These are phyloP conservation scores for Phyllopteryx taeniolatus DNA, from an alignment of 2,113 vertebrate species.

Conservation along the genomic window DNA sequence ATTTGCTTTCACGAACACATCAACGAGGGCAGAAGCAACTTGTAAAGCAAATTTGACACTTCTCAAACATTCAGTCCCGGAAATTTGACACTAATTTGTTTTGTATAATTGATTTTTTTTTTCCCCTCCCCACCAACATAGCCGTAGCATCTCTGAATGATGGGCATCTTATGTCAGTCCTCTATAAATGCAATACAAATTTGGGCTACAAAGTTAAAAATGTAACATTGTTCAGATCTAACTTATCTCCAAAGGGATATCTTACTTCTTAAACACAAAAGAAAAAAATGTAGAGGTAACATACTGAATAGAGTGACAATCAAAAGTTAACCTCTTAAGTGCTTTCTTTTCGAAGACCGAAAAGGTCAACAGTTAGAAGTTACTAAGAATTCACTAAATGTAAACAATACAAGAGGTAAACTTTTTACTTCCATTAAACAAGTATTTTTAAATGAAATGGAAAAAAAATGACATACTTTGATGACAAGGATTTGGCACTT, in stretches of 20 bases:
- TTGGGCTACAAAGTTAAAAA: constrained; percentile 33
- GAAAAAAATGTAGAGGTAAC: constrained; percentile 53
- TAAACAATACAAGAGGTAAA: constrained; percentile 97
- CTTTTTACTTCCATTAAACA: constrained; percentile 81
- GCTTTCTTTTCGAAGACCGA: constrained; percentile 57
- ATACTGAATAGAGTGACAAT: constrained; percentile 58
- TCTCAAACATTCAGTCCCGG: constrained; percentile 61
- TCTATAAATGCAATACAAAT: constrained; percentile 5
- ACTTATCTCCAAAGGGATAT: constrained; percentile 27
- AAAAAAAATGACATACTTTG: constrained; percentile 95
- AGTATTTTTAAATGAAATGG: constrained; percentile 70
- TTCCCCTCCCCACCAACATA: constrained; percentile 5
- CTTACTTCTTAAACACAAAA: constrained; percentile 23
- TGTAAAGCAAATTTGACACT: constrained; percentile 31
- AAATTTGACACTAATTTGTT: constrained; percentile 44
- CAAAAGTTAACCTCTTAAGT: constrained; percentile 53
- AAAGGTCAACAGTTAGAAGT: constrained; percentile 61
- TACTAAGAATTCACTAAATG: constrained; percentile 83
- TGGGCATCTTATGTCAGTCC: not conserved
- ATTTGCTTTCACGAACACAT: constrained; percentile 46
- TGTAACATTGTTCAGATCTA: constrained; percentile 9
- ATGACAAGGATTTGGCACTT: constrained; percentile 95
- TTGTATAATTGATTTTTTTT: constrained; percentile 51
- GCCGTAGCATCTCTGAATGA: constrained; percentile 8
- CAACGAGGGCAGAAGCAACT: constrained; percentile 18